These are phyloP conservation scores for Cyanistes caeruleus DNA, from an alignment of 2,113 vertebrate species.

Conservation along the genomic window DNA sequence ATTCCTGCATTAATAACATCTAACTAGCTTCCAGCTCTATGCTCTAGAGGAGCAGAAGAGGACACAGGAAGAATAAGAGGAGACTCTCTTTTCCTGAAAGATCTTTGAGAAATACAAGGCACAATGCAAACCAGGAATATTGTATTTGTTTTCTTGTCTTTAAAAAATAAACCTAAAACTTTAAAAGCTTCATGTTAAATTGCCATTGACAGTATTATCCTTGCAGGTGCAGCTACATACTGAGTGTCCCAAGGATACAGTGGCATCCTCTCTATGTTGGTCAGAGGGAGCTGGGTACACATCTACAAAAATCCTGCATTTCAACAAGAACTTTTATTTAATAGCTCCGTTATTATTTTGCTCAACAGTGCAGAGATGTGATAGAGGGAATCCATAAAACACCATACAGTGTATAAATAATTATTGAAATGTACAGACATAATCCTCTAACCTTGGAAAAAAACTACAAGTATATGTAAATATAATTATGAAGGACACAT, in stretches of 20 bases:
- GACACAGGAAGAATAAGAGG: neutral
- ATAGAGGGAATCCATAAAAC: neutral
- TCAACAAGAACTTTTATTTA: neutral
- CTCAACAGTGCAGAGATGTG: neutral
- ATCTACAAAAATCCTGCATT: neutral
- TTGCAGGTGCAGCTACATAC: neutral
- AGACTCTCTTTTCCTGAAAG: neutral
- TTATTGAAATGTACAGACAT: neutral
- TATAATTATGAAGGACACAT: neutral
- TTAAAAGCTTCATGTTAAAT: neutral
- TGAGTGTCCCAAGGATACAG: neutral
- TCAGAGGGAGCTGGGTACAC: neutral
- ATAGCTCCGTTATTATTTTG: neutral
- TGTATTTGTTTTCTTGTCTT: neutral
- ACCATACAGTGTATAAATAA: neutral
- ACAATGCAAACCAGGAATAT: neutral
- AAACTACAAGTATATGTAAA: neutral
- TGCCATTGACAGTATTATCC: neutral
- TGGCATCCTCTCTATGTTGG: rapidly evolving
- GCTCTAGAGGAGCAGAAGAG: neutral
- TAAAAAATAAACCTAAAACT: neutral
- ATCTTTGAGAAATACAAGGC: neutral
- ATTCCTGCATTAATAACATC: neutral
- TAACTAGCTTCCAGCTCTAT: neutral
- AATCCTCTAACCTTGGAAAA: neutral